Evolutionary conservation across 2,888 invertebrate species (phyloP).

Genomic region (Parascotia fuliginaria): DNA sequence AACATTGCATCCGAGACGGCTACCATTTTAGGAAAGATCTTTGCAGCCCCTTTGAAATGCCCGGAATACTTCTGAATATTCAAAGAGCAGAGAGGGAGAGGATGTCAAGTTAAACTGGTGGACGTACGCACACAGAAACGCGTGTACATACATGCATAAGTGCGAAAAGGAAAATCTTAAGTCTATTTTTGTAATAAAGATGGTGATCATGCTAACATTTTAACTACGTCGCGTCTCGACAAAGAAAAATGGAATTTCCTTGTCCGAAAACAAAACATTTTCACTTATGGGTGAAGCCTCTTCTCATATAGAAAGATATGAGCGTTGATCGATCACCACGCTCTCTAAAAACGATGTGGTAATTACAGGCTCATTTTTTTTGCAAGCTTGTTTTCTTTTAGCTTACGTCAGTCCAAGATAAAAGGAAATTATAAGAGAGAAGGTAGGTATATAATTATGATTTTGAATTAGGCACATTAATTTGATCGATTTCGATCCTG

Average conservation of each 20-base stretch:
- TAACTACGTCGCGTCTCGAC: constrained; percentile 34
- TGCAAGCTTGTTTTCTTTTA: no score
- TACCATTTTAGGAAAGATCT: constrained; percentile 35
- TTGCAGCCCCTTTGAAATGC: constrained; percentile 23
- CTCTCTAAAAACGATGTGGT: no score
- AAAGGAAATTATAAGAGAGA: no score
- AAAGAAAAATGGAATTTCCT: constrained; percentile 6
- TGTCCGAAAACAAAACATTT: no score
- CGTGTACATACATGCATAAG: constrained; percentile 17
- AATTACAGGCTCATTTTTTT: no score
- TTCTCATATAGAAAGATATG: no score
- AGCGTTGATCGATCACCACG: no score
- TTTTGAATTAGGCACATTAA: no score
- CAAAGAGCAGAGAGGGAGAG: constrained; percentile 29
- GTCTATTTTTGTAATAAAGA: constrained; percentile 47
- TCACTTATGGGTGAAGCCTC: no score
- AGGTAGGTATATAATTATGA: no score
- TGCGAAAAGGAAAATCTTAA: constrained; percentile 45
- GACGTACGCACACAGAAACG: constrained; percentile 33
- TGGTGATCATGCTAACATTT: constrained; percentile 19
- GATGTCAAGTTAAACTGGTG: constrained; percentile 38
- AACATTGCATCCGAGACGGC: constrained; percentile 36
- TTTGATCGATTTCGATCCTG: no score
- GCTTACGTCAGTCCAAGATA: no score
- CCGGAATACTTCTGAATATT: constrained; percentile 12